Base-by-base conservation (phyloP, 2,113 vertebrate genomes). In the Asarcornis scutulata region DNA sequence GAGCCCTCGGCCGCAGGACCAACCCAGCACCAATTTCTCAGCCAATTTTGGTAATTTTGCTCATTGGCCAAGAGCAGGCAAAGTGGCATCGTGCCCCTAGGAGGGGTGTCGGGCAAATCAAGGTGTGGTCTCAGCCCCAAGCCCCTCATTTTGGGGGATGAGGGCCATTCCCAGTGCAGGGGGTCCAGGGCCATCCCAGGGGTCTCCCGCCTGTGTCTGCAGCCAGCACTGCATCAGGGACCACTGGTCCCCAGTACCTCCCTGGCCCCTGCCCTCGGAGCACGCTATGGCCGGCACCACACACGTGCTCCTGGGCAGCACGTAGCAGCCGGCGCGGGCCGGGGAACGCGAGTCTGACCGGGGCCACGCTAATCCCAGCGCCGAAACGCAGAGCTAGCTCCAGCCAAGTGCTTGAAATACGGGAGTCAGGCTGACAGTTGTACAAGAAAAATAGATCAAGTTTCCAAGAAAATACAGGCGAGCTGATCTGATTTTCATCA, bases 401-500 rank as follows among this genome's bases (percentile, higher is more conserved):
- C 31, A 71, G 85, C 87, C 94, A 66, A 91, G 71, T 42, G 9
- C 83, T 92, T 63, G 78, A 81, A 81, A 93, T 84, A 81, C 78
- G 0, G 86, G 95, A 97, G 94, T 86, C 34, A 1, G 72, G 87
- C 75, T 78, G 95, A 94, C 75, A 81, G 83, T 73, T 2, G 36
- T 38, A 74, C 95, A 91, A 92, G 97, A 94, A 95, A 96, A 92
- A 97, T 58, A 87, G 96, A 89, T 95, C 91, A 36, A 79, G 87
- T 96, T 97, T 92, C 95, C 88, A 86, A 94, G 78, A 77, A 93
- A 96, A 93, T 62, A 95, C 88, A 92, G 53, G 56, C 4, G 6
- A 95, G 71, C 58, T 38, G 91, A 92, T 91, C 91, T 89, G 91
- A 96, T 95, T 93, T 94, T 93, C 96, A 94, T 96, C 93, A 83